phyloP scores from a whole-genome alignment of 2,888 invertebrate genomes.

The Cephus runcator region DNA sequence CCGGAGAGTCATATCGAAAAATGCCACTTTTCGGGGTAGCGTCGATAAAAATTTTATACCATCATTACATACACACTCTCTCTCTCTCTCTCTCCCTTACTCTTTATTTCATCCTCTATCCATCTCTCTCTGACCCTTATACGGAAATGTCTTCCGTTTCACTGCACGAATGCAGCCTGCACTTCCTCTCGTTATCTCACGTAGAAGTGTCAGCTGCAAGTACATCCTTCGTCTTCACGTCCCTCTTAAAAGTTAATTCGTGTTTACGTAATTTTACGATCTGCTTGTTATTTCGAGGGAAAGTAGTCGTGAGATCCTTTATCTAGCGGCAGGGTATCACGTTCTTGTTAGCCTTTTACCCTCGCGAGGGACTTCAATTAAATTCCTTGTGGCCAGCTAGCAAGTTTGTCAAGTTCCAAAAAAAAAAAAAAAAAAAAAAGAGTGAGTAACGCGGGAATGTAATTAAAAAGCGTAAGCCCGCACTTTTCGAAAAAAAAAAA shows the following conservation, averaged over 20 bases:
- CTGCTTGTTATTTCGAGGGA: not conserved
- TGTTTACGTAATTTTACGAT: not conserved
- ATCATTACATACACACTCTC: not conserved
- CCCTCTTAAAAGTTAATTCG: not conserved
- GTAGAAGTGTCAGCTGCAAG: not conserved
- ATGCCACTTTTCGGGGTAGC: constrained; percentile 26
- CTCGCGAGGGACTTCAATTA: constrained; percentile 33
- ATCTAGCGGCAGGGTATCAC: not conserved
- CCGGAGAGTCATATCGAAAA: constrained; percentile 41
- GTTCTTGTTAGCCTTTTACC: not conserved
- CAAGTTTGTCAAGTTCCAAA: constrained; percentile 32
- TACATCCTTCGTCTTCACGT: not conserved
- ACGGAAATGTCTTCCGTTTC: not conserved
- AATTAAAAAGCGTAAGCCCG: constrained; percentile 46
- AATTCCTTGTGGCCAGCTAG: constrained; percentile 25
- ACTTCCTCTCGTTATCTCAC: not conserved
- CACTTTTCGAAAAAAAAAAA: constrained; percentile 35
- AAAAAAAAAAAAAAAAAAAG: too few relatives aligned
- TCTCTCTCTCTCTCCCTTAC: not conserved
- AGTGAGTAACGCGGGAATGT: constrained; percentile 27
- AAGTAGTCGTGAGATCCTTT: not conserved
- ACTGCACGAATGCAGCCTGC: not conserved
- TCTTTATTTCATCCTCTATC: constrained; percentile 1
- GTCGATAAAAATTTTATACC: not conserved
- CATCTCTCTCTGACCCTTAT: constrained; percentile 5